These are phyloP conservation scores for Plecotus auritus DNA, from an alignment of 2,113 vertebrate genomes.

Conservation along the genomic window DNA sequence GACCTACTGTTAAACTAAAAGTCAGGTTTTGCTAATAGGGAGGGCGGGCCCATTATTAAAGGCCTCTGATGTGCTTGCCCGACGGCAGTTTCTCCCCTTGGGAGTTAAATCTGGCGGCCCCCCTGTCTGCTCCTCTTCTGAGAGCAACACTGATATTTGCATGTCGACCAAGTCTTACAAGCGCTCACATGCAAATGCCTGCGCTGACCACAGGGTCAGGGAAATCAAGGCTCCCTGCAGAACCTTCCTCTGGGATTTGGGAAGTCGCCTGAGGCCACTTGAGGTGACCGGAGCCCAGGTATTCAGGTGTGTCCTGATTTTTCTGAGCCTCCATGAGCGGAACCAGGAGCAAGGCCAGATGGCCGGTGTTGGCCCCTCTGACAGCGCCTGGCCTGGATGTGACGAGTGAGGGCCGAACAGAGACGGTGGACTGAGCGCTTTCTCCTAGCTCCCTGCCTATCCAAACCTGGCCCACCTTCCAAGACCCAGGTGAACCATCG, in stretches of 20 bases:
- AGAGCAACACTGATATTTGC: slow-evolving; percentile 17
- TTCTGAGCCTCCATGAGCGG: background rate
- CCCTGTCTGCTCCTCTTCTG: background rate
- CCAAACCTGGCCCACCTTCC: background rate
- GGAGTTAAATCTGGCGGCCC: background rate
- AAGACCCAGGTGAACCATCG: background rate
- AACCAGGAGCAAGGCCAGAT: fast-evolving
- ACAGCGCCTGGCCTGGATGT: fast-evolving
- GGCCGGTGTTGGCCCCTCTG: background rate
- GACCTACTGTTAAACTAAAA: background rate
- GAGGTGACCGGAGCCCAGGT: fast-evolving
- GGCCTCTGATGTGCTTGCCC: background rate
- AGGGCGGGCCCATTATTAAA: background rate
- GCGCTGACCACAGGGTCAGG: background rate
- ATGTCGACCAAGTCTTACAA: background rate
- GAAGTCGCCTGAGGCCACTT: background rate
- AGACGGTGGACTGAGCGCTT: fast-evolving
- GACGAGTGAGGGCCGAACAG: fast-evolving
- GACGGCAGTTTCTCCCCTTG: background rate
- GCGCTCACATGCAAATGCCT: background rate
- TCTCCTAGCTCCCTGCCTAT: background rate
- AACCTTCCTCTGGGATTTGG: background rate
- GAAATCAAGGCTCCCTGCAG: background rate
- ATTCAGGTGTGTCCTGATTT: background rate
- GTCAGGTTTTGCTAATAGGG: background rate